These are phyloP conservation scores for Nasonia oneida DNA, from an alignment of 2,888 invertebrate species.

Conservation along the genomic window DNA sequence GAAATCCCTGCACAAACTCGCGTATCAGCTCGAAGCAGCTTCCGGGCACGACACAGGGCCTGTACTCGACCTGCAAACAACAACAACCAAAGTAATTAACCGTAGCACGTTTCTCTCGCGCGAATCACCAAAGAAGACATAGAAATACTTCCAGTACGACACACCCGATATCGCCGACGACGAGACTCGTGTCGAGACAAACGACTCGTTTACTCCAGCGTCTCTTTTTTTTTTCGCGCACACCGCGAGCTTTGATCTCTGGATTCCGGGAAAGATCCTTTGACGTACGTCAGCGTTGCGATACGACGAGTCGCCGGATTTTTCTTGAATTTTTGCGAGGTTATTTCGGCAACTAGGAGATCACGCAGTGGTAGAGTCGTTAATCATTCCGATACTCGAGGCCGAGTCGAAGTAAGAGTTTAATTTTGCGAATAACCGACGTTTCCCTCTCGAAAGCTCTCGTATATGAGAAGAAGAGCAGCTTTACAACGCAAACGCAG, in stretches of 20 bases:
- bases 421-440: background rate
- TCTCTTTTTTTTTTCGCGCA: background rate
- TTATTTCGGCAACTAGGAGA: background rate
- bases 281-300: background rate
- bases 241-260: background rate
- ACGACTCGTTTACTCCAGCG: constrained; percentile 24
- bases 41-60: constrained; percentile 92
- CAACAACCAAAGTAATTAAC: background rate
- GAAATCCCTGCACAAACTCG: constrained; percentile 94
- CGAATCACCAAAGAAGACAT: constrained; percentile 39
- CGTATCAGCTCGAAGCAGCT: constrained; percentile 95
- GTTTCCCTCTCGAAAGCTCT: background rate
- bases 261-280: constrained; percentile 19
- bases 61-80: constrained; percentile 88
- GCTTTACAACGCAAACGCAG: background rate
- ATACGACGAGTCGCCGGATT: background rate
- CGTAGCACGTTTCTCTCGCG: constrained; percentile 18
- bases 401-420: background rate
- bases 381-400: too few relatives aligned
- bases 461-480: background rate
- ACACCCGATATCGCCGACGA: constrained; percentile 1
- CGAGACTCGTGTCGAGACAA: constrained; percentile 20
- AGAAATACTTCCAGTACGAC: constrained; percentile 43
- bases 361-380: too few relatives aligned
- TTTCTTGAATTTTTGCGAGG: background rate